Base-by-base conservation (phyloP, 2,888 invertebrate species). In the Julus scanicus region DNA sequence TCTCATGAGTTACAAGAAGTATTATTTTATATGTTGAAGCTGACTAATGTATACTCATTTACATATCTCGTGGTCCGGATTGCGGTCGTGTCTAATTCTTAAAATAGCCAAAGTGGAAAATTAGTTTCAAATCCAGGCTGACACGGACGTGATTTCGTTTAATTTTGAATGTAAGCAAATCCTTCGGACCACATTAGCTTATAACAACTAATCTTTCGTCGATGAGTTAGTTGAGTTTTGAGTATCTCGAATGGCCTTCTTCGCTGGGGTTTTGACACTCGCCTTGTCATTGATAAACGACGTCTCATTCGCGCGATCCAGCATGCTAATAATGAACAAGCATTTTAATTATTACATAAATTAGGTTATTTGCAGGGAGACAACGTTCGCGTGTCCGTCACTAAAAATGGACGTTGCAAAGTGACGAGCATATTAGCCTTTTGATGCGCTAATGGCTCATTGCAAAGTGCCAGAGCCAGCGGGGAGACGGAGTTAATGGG, bases 331-430 rank as follows among this genome's bases (percentile, higher is more conserved):
- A 53, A 86, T 29, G 86, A 53, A 86, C 86, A 53, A 86, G 86
- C 44, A 86, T 39, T 49, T 49, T 86, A 86, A 86, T 86, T 86
- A 86, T 49, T 57, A 53, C 86, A 86, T 86, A 86, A 86, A 86
- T 86, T 49, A 86, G 53, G 53, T 49, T 86, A 86, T 53, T 39
- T 49, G 44, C 44, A n/a, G 48, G 49, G 20, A 86, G 17, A 53
- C 37, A 86, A n/a, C 37, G 37, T 44, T 40, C 9, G 85, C 71
- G 29, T 85, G 85, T 85, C 85, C 48, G 85, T 85, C 85, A 85
- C 44, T 40, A 39, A 85, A 85, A 85, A 40, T 85, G 48, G 71
- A 71, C 71, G 29, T 71, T 11, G 63, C n/a, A 8, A 13, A 71
- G 71, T 71, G 71, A 71, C 71, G 71, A 71, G 71, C 71, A 29